Evolutionary conservation across 2,888 invertebrate species (phyloP).

Genomic region (Osmoderma eremita): DNA sequence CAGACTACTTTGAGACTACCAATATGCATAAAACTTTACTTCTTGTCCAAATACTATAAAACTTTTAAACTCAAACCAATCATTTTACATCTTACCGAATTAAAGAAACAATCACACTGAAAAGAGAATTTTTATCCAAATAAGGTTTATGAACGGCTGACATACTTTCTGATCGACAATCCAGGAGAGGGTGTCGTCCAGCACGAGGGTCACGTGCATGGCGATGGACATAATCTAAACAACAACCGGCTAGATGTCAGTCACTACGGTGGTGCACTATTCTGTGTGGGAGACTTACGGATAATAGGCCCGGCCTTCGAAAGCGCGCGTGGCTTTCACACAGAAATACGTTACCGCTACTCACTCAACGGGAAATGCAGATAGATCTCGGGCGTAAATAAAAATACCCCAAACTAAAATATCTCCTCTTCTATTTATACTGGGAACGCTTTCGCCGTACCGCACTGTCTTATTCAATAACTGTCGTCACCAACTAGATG

Average conservation of each 20-base stretch:
- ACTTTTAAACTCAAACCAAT: no score
- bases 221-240: slow-evolving; percentile 13
- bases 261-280: no score
- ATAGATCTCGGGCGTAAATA: slow-evolving; percentile 23
- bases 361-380: slow-evolving; percentile 16
- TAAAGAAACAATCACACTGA: no score
- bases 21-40: no score
- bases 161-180: slow-evolving; percentile 24
- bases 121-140: neutral
- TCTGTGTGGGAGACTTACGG: neutral
- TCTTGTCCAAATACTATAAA: no score
- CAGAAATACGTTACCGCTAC: neutral
- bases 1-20: no score
- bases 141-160: no score
- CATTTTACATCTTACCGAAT: no score
- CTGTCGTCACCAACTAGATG: slow-evolving; percentile 2
- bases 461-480: slow-evolving; percentile 4
- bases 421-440: slow-evolving; percentile 33
- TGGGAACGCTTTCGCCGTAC: slow-evolving; percentile 16
- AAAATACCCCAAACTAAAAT: slow-evolving; percentile 38
- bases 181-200: slow-evolving; percentile 28
- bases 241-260: neutral
- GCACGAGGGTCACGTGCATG: slow-evolving; percentile 26
- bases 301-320: neutral
- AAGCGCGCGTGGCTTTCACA: slow-evolving; percentile 13